Evolutionary conservation across 2,888 invertebrate species (phyloP), one percentile per base, ranked within the genome.

Genomic region (Ceramica pisi): DNA sequence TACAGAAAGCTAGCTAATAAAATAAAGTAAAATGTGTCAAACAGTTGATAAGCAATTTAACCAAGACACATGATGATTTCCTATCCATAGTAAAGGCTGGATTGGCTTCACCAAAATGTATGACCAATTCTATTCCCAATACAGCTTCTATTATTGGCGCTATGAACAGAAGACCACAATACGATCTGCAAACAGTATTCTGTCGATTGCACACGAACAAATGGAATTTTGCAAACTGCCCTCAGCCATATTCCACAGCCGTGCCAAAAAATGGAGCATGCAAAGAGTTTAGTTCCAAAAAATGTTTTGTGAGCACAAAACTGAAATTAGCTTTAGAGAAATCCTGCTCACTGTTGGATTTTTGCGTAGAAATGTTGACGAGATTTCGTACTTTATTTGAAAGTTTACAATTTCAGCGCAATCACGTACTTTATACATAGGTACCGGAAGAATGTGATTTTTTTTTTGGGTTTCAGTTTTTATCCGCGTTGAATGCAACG

Each of bases 161-260:
- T 23, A 31, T 71, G 53, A 41, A 69, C 35, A 41, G 31, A 10
- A 50, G 21, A 60, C 60, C 64, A 57, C 60, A 65, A 64, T 31
- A 61, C 64, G 65, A 77, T 65, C 71, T 51, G 61, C 61, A 44
- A 56, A 77, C 60, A 77, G 50, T 55, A 72, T 78, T 64, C 73
- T 46, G 63, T 64, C 53, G 67, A 78, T 67, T 67, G 73, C 73
- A 67, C 74, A 51, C 69, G 56, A 59, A 65, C 57, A 67, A 81
- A 71, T 63, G 31, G n/a, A 66, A 64, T 57, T 61, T 57, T 44
- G 48, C 46, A 63, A 68, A 67, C 48, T 51, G 48, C 57, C 57
- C 14, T 3, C 61, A 50, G 60, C 60, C 14, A 50, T 62, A 66
- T 26, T 75, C 31, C 1, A 35, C 48, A 62, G 51, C 35, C 53